Conservation (phyloP, 2,888 invertebrate species). For the Andrena bicolor region DNA sequence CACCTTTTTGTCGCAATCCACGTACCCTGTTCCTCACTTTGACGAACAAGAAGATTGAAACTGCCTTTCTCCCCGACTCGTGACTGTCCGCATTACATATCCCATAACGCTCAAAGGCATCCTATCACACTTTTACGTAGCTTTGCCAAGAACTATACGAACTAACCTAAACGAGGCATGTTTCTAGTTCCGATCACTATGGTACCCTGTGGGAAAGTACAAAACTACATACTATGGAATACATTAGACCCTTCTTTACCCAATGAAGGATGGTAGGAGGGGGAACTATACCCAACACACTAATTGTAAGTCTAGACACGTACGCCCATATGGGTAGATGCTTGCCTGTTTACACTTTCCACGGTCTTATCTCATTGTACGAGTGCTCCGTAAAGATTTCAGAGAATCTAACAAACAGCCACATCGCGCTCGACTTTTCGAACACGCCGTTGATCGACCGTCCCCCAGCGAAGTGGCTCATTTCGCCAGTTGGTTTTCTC, state of each 20-base stretch:
- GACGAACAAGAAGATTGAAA: constrained; percentile 32
- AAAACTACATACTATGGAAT: too few relatives aligned
- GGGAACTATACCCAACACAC: background rate
- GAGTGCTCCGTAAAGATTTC: background rate
- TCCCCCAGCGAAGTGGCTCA: constrained; percentile 5
- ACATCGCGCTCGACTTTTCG: background rate
- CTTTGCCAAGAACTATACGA: too few relatives aligned
- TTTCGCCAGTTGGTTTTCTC: constrained; percentile 22
- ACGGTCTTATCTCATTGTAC: background rate
- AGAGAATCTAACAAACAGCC: background rate
- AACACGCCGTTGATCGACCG: background rate
- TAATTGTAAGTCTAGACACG: background rate
- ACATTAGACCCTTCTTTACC: too few relatives aligned
- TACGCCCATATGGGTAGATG: background rate
- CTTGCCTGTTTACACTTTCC: background rate
- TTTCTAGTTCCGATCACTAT: too few relatives aligned
- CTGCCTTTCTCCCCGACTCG: constrained; percentile 19
- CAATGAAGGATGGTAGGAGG: too few relatives aligned
- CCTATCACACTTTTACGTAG: background rate
- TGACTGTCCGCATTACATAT: background rate
- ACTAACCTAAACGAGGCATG: too few relatives aligned
- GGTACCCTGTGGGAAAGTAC: too few relatives aligned
- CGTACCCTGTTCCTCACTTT: constrained; percentile 24
- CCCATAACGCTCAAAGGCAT: background rate
- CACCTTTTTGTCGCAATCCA: constrained; percentile 49